phyloP scores from a whole-genome alignment of 2,888 invertebrate genomes.

The Julus scanicus region DNA sequence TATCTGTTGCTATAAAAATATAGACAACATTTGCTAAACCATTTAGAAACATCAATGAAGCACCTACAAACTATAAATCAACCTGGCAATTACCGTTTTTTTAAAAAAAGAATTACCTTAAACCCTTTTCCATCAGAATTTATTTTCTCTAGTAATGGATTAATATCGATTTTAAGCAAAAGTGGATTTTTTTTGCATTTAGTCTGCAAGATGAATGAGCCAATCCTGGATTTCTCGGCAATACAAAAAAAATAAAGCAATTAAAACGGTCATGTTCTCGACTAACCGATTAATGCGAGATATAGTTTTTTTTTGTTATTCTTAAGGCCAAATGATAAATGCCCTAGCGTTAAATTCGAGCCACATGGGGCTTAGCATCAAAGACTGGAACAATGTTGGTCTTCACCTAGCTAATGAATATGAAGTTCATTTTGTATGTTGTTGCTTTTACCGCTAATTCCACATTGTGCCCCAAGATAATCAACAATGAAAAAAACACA shows the following conservation, averaged over 20 bases:
- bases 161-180: not conserved
- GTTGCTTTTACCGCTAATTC: not conserved
- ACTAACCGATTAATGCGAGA: not conserved
- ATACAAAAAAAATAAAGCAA: not conserved
- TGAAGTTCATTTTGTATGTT: not conserved
- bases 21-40: not conserved
- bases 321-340: not conserved
- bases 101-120: not conserved
- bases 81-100: not conserved
- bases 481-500: too few relatives aligned
- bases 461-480: too few relatives aligned
- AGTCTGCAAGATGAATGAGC: not conserved
- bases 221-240: not conserved
- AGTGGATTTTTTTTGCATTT: not conserved
- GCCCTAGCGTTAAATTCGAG: not conserved
- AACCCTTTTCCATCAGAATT: not conserved
- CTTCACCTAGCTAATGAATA: not conserved
- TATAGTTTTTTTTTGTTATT: not conserved
- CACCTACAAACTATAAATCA: slow-evolving; percentile 1
- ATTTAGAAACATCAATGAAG: not conserved
- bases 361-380: not conserved
- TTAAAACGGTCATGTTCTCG: not conserved
- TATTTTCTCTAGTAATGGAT: not conserved
- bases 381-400: not conserved
- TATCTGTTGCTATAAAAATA: not conserved